These are phyloP conservation scores for Nemotelus nigrinus DNA, from an alignment of 2,888 invertebrate genomes.

Conservation along the genomic window DNA sequence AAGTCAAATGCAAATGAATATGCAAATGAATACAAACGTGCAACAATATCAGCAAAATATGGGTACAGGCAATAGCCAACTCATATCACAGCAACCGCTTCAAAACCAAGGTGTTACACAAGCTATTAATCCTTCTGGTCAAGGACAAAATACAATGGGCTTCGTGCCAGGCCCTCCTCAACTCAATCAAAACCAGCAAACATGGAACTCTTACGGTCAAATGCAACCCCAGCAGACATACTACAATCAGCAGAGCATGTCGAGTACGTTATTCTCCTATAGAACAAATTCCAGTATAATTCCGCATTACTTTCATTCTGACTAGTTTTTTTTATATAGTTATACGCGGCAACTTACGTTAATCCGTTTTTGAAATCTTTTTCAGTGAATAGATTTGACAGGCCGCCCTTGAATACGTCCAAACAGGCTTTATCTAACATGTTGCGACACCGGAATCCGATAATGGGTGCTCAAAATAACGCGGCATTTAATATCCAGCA, in stretches of 20 bases:
- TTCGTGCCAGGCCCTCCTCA: constrained; percentile 61
- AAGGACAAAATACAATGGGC: constrained; percentile 60
- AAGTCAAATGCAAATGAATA: constrained; percentile 64
- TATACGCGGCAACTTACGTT: constrained; percentile 5
- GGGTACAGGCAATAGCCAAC: constrained; percentile 67
- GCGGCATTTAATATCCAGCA: constrained; percentile 57
- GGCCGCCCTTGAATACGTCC: constrained; percentile 73
- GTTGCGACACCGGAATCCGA: constrained; percentile 80
- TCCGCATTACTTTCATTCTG: background rate
- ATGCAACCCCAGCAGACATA: constrained; percentile 58
- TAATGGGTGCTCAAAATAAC: constrained; percentile 61
- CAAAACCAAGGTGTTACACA: constrained; percentile 60
- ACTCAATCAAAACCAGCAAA: constrained; percentile 63
- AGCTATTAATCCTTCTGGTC: constrained; percentile 56
- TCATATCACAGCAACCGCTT: constrained; percentile 64
- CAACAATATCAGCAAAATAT: constrained; percentile 62
- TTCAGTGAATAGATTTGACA: constrained; percentile 64
- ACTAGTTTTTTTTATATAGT: background rate
- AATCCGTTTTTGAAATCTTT: background rate
- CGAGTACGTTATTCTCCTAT: constrained; percentile 53
- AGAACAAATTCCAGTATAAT: background rate
- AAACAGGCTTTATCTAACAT: constrained; percentile 89
- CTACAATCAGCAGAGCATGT: constrained; percentile 62
- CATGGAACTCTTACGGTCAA: constrained; percentile 62
- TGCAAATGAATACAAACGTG: constrained; percentile 65